Evolutionary conservation across 2,797 vertebrate species (phyloP).

Genomic region (Pyrocephalus nanus): DNA sequence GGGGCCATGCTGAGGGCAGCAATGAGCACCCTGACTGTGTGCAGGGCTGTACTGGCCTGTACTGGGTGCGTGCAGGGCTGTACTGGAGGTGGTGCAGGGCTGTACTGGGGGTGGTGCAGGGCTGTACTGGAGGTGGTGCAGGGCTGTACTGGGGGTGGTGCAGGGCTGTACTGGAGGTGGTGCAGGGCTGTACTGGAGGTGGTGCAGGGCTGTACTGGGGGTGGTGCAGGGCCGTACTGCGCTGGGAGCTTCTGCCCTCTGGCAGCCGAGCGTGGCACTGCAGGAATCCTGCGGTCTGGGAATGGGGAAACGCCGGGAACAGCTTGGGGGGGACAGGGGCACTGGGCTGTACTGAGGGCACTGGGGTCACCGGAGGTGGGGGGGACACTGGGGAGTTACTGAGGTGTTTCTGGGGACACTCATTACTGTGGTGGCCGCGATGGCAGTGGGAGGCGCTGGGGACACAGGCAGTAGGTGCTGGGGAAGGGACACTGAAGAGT

Average conservation of each 20-base stretch:
- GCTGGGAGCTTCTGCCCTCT: background rate
- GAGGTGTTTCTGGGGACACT: too few relatives aligned
- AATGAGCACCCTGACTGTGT: too few relatives aligned
- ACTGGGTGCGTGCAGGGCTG: background rate
- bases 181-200: background rate
- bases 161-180: background rate
- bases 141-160: background rate
- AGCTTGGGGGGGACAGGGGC: background rate
- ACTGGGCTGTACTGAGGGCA: background rate
- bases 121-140: background rate
- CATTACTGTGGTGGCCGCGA: background rate
- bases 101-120: background rate
- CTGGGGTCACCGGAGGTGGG: background rate
- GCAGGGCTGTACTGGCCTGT: background rate
- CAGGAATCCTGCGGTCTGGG: background rate
- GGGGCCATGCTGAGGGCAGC: too few relatives aligned
- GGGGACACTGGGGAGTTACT: background rate
- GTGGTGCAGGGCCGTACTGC: background rate
- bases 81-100: background rate
- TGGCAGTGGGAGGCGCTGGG: background rate
- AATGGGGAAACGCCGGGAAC: too few relatives aligned
- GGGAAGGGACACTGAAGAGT: too few relatives aligned
- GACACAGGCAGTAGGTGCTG: rapidly evolving
- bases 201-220: background rate
- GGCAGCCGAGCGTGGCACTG: background rate